Evolutionary conservation across 2,797 vertebrate genomes (phyloP).

Genomic region (Pipistrellus pygmaeus): DNA sequence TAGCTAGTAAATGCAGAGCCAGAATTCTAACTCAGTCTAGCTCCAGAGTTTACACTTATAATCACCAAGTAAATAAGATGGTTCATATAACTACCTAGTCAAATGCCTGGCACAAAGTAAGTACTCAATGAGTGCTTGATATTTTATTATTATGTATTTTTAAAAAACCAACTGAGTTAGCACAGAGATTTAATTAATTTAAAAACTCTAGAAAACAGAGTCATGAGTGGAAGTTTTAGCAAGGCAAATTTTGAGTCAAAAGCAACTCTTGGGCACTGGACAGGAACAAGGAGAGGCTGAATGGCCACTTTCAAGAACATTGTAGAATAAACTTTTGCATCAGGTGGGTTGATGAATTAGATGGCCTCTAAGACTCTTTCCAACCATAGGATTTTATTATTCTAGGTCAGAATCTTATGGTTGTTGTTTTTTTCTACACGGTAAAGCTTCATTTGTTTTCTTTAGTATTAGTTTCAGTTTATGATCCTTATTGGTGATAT

Average conservation of each 20-base stretch:
- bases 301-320: not conserved
- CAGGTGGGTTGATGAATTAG: not conserved
- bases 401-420: constrained; percentile 28
- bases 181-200: constrained; percentile 10
- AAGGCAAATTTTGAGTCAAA: not conserved
- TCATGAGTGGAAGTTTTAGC: not conserved
- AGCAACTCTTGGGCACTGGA: not conserved
- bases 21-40: not conserved
- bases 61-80: constrained; percentile 25
- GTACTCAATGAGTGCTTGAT: not conserved
- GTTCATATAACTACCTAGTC: constrained; percentile 16
- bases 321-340: not conserved
- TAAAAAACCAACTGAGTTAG: not conserved
- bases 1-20: not conserved
- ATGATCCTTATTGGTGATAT: constrained; percentile 41
- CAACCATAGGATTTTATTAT: not conserved
- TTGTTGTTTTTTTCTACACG: not conserved
- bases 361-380: not conserved
- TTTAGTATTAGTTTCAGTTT: constrained; percentile 10
- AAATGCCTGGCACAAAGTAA: not conserved
- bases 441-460: constrained; percentile 53
- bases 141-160: constrained; percentile 22
- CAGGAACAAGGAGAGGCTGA: not conserved
- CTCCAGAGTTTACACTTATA: not conserved
- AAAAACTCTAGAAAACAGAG: not conserved